A percentile compares a stretch with the other conserved stretches of the same genome.
Evolutionary conservation across 2,113 vertebrate species (phyloP).

Genomic region (Mionectes macconnelli): DNA sequence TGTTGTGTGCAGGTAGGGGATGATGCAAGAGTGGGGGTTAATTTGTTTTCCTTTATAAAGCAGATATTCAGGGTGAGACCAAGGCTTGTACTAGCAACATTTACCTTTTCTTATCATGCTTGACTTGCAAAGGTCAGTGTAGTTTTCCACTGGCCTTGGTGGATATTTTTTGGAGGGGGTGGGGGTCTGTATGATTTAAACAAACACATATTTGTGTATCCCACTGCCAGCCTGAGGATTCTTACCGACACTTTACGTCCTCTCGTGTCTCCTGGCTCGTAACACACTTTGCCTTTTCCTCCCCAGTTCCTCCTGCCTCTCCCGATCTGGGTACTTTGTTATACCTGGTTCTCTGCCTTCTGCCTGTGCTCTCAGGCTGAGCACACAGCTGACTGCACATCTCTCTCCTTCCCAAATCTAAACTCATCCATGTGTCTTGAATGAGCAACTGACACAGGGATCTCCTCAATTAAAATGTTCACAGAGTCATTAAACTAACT

Average conservation of each 20-base stretch:
- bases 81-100: background rate
- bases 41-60: background rate
- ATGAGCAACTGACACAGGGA: slow-evolving; percentile 1
- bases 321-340: background rate
- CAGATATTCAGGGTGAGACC: background rate
- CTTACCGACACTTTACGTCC: background rate
- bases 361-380: background rate
- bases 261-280: background rate
- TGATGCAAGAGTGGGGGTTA: background rate
- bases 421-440: slow-evolving; percentile 26
- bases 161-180: background rate
- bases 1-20: background rate
- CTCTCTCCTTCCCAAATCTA: background rate
- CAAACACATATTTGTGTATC: background rate
- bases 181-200: background rate
- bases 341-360: background rate
- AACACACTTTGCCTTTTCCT: background rate
- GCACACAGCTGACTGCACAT: background rate
- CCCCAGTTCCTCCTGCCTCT: background rate
- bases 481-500: slow-evolving; percentile 54
- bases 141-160: background rate
- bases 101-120: background rate
- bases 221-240: background rate
- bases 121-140: background rate
- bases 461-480: slow-evolving; percentile 43